These are phyloP conservation scores for Euglossa dilemma DNA, from an alignment of 1,140 invertebrate species.

Conservation along the genomic window DNA sequence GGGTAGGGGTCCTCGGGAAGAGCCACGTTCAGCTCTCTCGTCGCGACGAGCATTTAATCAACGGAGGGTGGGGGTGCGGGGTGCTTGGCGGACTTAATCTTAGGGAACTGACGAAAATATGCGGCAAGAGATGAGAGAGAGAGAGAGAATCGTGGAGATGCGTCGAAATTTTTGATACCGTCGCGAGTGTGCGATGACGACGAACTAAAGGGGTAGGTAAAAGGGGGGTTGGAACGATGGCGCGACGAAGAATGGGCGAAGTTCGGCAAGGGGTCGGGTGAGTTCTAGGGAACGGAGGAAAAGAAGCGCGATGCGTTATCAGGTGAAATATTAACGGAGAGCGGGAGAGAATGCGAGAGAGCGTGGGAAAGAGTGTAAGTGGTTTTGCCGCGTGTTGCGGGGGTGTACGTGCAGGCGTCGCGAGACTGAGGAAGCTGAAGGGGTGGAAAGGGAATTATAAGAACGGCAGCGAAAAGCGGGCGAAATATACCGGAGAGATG, in stretches of 20 bases:
- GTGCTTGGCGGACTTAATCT: slow-evolving; percentile 75
- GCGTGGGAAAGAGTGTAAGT: not conserved
- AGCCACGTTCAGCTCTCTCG: slow-evolving; percentile 61
- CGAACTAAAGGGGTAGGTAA: not conserved
- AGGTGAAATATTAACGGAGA: not conserved
- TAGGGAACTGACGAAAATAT: slow-evolving; percentile 30
- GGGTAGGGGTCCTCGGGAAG: slow-evolving; percentile 1
- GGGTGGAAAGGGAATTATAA: not conserved
- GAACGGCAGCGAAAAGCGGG: not conserved
- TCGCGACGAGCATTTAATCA: slow-evolving; percentile 80
- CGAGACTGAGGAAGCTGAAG: not conserved
- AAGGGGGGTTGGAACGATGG: not conserved
- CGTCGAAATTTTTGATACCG: slow-evolving; percentile 11
- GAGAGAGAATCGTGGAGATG: not conserved
- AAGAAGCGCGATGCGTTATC: slow-evolving; percentile 1
- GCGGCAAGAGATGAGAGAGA: too few relatives aligned
- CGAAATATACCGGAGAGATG: not conserved
- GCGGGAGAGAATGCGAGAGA: not conserved
- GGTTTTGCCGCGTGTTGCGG: not conserved
- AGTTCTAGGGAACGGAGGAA: not conserved
- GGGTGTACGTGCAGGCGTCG: not conserved
- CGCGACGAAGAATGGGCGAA: not conserved
- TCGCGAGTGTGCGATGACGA: not conserved
- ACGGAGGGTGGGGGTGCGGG: slow-evolving; percentile 64
- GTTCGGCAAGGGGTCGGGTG: not conserved